phyloP scores from a whole-genome alignment of 1,140 invertebrate genomes.

The Asobara japonica region DNA sequence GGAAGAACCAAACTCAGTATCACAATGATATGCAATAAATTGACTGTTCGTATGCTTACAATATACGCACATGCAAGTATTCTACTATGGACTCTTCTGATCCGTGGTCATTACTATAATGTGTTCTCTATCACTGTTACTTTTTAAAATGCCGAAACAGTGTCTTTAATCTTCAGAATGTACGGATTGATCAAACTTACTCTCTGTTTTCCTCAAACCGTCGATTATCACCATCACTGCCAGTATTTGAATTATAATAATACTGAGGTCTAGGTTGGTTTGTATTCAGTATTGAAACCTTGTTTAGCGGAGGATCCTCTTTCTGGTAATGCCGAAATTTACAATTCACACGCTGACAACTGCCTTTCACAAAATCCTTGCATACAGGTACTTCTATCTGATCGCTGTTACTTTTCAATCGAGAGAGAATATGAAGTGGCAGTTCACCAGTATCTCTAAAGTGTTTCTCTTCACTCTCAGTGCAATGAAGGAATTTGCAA shows the following conservation, averaged over 20 bases:
- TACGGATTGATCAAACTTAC: too few relatives aligned
- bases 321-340: conserved; percentile 59
- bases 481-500: conserved; percentile 82
- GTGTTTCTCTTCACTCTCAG: conserved; percentile 79
- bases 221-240: conserved; percentile 50
- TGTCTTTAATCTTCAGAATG: too few relatives aligned
- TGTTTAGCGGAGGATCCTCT: conserved; percentile 57
- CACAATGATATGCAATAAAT: too few relatives aligned
- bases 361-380: conserved; percentile 81
- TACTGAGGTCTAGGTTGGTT: conserved; percentile 68
- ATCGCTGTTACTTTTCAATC: conserved; percentile 62
- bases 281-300: conserved; percentile 54
- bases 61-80: too few relatives aligned
- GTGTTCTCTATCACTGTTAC: too few relatives aligned
- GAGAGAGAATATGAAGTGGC: conserved; percentile 69
- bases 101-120: too few relatives aligned
- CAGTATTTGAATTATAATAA: conserved; percentile 62
- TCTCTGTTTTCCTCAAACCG: conserved; percentile 60
- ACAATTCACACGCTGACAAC: conserved; percentile 70
- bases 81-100: too few relatives aligned
- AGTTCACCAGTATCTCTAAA: conserved; percentile 76
- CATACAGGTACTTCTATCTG: conserved; percentile 73
- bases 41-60: too few relatives aligned
- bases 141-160: too few relatives aligned
- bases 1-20: too few relatives aligned